Evolutionary conservation across 2,113 vertebrate genomes (phyloP), one percentile per base, ranked within the genome.

Genomic region (Phainopepla nitens): DNA sequence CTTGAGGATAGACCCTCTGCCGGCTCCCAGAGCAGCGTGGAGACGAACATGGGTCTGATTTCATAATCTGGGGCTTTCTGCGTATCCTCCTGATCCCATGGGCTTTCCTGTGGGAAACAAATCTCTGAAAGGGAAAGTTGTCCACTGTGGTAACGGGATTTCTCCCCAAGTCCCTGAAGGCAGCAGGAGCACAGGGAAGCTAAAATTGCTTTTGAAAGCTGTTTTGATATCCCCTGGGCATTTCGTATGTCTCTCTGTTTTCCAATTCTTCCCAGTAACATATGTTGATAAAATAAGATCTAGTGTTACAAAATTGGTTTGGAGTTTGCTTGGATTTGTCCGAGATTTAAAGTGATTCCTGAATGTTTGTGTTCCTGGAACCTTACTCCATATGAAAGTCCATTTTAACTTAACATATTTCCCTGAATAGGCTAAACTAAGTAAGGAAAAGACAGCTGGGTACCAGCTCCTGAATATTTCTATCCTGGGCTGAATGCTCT

Each of bases 61-160:
- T 81, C 57, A 22, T 83, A 92, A 75, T 78, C 45, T 0, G 1
- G 28, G 45, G 16, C 22, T 93, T 94, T 94, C 70, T 87, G 61
- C 73, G 76, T 36, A 9, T 57, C 1, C 0, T 76, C 76, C 57
- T 19, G 24, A 77, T 96, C 84, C 81, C 81, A 21, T 91, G 89
- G 91, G 91, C 6, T 92, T 79, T 89, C n/a, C 69, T 57, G 69
- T 89, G 93, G 81, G 93, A 94, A 95, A 61, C 20, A 41, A 64
- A 57, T 35, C 44, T 89, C 90, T 79, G 57, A 82, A 76, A 89
- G 61, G 53, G 83, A 91, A 95, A 94, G 51, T 6, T 82, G 14
- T 62, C 39, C 31, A 15, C 10, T 39, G 25, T n/a, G 25, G 23
- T 87, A 65, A 85, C 0, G 1, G 47, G 62, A 88, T 90, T 93